Conservation (phyloP, 2,113 vertebrate genomes). For the Gobio gobio region DNA sequence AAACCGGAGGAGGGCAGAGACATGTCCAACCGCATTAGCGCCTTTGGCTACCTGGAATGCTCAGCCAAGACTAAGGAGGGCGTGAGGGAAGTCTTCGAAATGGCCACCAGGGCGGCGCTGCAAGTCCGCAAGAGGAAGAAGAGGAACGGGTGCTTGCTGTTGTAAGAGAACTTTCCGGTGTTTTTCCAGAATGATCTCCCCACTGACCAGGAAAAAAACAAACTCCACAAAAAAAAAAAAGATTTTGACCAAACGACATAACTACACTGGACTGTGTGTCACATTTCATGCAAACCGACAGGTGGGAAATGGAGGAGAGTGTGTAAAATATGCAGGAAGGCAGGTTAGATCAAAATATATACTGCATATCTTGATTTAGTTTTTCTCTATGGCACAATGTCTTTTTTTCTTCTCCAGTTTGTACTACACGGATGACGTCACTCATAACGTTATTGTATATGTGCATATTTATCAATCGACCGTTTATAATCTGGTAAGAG, state of each 20-base stretch:
- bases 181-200: constrained; percentile 30
- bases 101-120: constrained; percentile 94
- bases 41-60: constrained; percentile 96
- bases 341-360: constrained; percentile 51
- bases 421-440: constrained; percentile 35
- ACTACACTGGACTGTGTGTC: constrained; percentile 74
- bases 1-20: constrained; percentile 92
- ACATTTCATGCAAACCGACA: constrained; percentile 63
- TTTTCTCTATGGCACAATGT: constrained; percentile 54
- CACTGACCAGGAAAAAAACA: constrained; percentile 55
- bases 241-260: constrained; percentile 71
- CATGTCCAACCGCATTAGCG: constrained; percentile 91
- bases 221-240: constrained; percentile 48
- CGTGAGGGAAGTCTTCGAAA: constrained; percentile 95
- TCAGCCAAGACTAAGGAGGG: constrained; percentile 98
- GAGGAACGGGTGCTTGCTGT: constrained; percentile 83
- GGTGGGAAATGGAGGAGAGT: constrained; percentile 48
- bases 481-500: constrained; percentile 31
- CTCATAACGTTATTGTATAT: constrained; percentile 63
- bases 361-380: constrained; percentile 49
- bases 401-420: not conserved
- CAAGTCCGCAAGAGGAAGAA: constrained; percentile 94
- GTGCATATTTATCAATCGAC: constrained; percentile 48
- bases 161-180: constrained; percentile 73
- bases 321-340: constrained; percentile 57